Base-by-base conservation (phyloP, 2,113 vertebrate species). In the Lampris incognitus region DNA sequence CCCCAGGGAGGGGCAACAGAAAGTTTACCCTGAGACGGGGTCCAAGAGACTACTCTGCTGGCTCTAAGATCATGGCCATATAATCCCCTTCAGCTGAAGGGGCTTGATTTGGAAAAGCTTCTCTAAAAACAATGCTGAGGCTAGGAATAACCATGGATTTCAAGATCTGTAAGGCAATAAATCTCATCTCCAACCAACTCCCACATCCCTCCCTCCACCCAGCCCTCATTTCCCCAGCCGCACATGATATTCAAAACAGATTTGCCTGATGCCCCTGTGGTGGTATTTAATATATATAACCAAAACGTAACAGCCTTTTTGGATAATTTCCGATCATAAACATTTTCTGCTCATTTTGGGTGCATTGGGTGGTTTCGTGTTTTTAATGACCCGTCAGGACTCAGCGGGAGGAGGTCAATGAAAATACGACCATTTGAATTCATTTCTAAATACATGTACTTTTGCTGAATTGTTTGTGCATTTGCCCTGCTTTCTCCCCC, bases 11-110 rank as follows among this genome's bases (percentile, higher is more conserved):
- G 70, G 81, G 49, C 57, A 64, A 67, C 63, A 82, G 60, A 6
- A 86, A 69, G 74, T 72, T 74, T 58, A 70, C 67, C 55, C 48
- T 79, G 66, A 85, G 76, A 68, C 69, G 74, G 61, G 57, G 88
- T 71, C 60, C 42, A 6, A 63, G 59, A 83, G 65, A 81, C 42
- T 56, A 75, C 81, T 78, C 66, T 72, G 13, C 42, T n/a, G 66
- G 68, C 56, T 84, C 41, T 72, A 11, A 69, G 73, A 82, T 82
- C 51, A 64, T 62, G 58, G 49, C 44, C 60, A 5, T 72, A 72
- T 85, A 86, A 89, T 82, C 77, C 55, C 70, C 48, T 69, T 13
- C 40, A 57, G 75, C 74, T 85, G 58, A 85, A 84, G 80, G 65
- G 56, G 69, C 49, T 72, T 79, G 55, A 55, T 65, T 59, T 66